These are phyloP conservation scores for Ischnura elegans DNA, from an alignment of 2,888 invertebrate species.

Conservation along the genomic window DNA sequence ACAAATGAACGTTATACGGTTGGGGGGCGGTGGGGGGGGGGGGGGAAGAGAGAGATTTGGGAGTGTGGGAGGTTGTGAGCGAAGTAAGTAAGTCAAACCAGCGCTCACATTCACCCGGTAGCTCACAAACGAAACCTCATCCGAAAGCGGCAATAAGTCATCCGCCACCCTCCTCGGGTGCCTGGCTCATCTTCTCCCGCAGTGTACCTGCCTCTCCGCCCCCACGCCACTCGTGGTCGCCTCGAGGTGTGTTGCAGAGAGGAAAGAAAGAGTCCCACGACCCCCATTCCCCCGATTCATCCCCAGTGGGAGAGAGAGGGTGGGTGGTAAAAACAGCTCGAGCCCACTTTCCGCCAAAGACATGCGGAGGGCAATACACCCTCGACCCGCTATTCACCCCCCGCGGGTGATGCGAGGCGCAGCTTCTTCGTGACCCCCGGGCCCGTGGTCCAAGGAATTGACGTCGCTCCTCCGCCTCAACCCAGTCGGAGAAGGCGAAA, in stretches of 20 bases:
- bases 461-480: background rate
- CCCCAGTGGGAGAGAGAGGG: too few relatives aligned
- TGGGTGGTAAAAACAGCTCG: too few relatives aligned
- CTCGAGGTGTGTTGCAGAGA: background rate
- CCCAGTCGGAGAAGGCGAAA: too few relatives aligned
- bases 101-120: slow-evolving; percentile 43
- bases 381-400: background rate
- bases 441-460: background rate
- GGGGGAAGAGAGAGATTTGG: background rate
- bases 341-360: too few relatives aligned
- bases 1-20: too few relatives aligned
- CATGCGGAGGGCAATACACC: background rate
- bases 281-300: background rate
- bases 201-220: background rate
- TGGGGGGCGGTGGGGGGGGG: background rate
- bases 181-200: background rate
- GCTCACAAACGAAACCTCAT: slow-evolving; percentile 50
- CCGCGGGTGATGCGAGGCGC: background rate
- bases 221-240: slow-evolving; percentile 21
- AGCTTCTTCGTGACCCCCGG: slow-evolving; percentile 2
- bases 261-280: background rate
- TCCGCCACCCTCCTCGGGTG: slow-evolving; percentile 1
- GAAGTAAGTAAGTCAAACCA: slow-evolving; percentile 27
- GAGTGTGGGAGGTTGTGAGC: background rate
- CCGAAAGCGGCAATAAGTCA: slow-evolving; percentile 47